Percentiles rank a stretch among this genome's conserved stretches.
Conservation (phyloP, 2,888 invertebrate genomes). For the Macrosoma leucophasiata region DNA sequence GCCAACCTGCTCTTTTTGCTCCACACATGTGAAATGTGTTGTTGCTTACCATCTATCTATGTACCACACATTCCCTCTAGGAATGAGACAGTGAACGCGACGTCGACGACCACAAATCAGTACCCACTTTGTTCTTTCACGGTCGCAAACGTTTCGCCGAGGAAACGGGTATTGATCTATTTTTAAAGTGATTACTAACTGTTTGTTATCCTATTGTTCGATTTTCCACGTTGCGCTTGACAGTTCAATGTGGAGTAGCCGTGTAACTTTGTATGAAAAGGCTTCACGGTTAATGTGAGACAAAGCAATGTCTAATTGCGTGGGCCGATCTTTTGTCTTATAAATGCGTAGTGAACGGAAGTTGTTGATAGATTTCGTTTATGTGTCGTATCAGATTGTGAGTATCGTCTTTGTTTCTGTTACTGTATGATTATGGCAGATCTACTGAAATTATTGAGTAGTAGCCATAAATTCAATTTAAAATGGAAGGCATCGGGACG, state of each 20-base stretch:
- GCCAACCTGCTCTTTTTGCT: conserved; percentile 65
- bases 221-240: conserved; percentile 34
- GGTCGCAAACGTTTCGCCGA: conserved; percentile 46
- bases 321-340: conserved; percentile 41
- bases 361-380: too few species aligned
- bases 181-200: conserved; percentile 55
- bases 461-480: too few species aligned
- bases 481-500: too few species aligned
- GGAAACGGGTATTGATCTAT: conserved; percentile 51
- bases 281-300: conserved; percentile 47
- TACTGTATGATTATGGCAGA: too few species aligned
- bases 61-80: conserved; percentile 44
- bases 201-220: conserved; percentile 46
- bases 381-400: too few species aligned
- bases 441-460: too few species aligned
- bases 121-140: conserved; percentile 63
- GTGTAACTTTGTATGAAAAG: conserved; percentile 38
- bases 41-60: conserved; percentile 32
- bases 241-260: conserved; percentile 35
- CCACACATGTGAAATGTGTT: conserved; percentile 37
- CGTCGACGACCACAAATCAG: conserved; percentile 62
- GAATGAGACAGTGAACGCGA: conserved; percentile 54
- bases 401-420: too few species aligned
- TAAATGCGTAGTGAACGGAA: conserved; percentile 25
- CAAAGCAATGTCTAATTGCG: conserved; percentile 50